Percentiles rank a stretch among this genome's conserved stretches.
These are phyloP conservation scores for Thunnus thynnus DNA, from an alignment of 2,113 vertebrate genomes.

Conservation along the genomic window DNA sequence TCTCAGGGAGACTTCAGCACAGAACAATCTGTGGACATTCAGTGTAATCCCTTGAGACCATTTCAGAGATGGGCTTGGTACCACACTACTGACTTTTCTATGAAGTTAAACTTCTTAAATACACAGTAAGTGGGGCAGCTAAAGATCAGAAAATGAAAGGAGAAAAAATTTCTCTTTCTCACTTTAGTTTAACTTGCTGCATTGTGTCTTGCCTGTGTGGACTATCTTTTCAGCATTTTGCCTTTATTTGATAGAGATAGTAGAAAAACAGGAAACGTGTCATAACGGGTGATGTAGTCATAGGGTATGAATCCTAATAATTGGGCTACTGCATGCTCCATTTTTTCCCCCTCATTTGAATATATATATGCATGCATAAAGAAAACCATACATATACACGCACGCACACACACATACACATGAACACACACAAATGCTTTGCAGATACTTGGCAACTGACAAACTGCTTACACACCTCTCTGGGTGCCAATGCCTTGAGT, in stretches of 20 bases:
- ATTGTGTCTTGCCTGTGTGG: not conserved
- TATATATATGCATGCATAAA: not conserved
- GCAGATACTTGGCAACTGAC: slow-evolving; percentile 56
- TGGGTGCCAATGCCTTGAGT: slow-evolving; percentile 59
- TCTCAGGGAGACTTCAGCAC: slow-evolving; percentile 22
- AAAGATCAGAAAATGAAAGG: slow-evolving; percentile 4
- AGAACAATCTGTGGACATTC: slow-evolving; percentile 31
- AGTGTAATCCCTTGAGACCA: slow-evolving; percentile 16
- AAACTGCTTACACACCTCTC: slow-evolving; percentile 72
- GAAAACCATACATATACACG: not conserved
- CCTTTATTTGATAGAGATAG: too few relatives aligned
- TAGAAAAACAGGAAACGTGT: too few relatives aligned
- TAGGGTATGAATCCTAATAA: too few relatives aligned
- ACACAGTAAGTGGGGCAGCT: not conserved
- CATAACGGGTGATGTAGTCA: too few relatives aligned
- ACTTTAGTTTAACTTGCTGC: not conserved
- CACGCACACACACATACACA: slow-evolving; percentile 8
- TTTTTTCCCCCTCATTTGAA: not conserved
- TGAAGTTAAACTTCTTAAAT: slow-evolving; percentile 8
- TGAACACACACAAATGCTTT: slow-evolving; percentile 18
- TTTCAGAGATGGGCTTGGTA: slow-evolving; percentile 10
- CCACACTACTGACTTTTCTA: not conserved
- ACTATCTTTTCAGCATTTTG: too few relatives aligned
- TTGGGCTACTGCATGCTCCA: too few relatives aligned
- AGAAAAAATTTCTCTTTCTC: not conserved